These are phyloP conservation scores for Bergia sp. DNA, from an alignment of 92 coral and sea anemone species.

Conservation along the genomic window DNA sequence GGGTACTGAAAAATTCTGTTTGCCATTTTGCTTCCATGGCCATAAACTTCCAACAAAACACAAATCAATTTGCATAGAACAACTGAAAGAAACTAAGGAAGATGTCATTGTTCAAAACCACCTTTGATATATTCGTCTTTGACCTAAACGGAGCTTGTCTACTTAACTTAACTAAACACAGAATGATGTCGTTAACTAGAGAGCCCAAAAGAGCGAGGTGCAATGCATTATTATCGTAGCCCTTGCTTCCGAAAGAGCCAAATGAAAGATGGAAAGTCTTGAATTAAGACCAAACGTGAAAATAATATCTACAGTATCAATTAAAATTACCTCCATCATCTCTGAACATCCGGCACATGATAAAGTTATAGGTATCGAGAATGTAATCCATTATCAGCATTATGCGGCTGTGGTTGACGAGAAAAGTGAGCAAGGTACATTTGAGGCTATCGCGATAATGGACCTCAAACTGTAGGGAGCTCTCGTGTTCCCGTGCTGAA, in stretches of 20 bases:
- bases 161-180: background rate
- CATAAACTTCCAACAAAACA: no score
- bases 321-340: slow-evolving; percentile 50
- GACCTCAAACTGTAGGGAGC: slow-evolving; percentile 91
- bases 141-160: no score
- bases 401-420: slow-evolving; percentile 95
- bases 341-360: slow-evolving; percentile 90
- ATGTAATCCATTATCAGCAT: slow-evolving; percentile 88
- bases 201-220: background rate
- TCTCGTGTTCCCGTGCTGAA: slow-evolving; percentile 55
- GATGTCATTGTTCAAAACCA: no score
- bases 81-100: background rate
- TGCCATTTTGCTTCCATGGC: no score
- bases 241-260: background rate
- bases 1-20: no score
- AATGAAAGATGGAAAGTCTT: background rate
- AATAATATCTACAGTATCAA: background rate
- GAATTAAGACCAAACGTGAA: background rate
- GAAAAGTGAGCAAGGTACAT: slow-evolving; percentile 82
- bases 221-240: background rate
- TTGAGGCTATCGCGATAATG: slow-evolving; percentile 89
- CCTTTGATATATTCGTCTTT: no score
- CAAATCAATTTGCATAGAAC: no score
- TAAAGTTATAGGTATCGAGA: slow-evolving; percentile 92
- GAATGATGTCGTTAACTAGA: background rate